phyloP scores from a whole-genome alignment of 2,797 vertebrate species.

The Echiichthys vipera region DNA sequence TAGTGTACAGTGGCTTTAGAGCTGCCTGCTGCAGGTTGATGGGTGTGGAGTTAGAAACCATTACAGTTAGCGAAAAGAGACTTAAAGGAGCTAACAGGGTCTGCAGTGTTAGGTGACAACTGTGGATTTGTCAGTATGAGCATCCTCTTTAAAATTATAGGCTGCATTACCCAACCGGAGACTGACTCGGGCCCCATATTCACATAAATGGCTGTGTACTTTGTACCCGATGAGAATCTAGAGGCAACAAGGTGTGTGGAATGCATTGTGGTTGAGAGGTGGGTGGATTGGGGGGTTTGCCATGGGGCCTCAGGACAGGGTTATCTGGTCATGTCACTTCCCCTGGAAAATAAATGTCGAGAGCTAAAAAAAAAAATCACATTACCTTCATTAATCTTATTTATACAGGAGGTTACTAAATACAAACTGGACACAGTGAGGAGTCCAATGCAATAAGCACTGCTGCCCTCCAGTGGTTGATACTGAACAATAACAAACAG shows the following conservation, averaged over 20 bases:
- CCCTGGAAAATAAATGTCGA: not conserved
- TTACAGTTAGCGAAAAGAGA: not conserved
- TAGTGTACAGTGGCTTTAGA: too few relatives aligned
- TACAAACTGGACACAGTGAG: not conserved
- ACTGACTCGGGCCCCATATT: too few relatives aligned
- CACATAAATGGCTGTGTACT: too few relatives aligned
- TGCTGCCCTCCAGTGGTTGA: constrained; percentile 17
- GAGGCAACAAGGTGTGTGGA: not conserved
- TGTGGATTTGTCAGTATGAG: not conserved
- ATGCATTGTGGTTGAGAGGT: not conserved
- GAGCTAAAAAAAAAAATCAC: too few relatives aligned
- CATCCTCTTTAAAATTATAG: too few relatives aligned
- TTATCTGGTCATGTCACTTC: not conserved
- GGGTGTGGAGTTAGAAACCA: not conserved
- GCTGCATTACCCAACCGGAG: too few relatives aligned
- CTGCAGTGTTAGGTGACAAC: too few relatives aligned
- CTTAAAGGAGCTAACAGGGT: not conserved
- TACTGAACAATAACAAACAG: not conserved
- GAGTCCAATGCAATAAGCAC: not conserved
- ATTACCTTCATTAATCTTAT: not conserved
- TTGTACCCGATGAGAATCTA: not conserved
- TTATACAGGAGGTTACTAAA: not conserved
- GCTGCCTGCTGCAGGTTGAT: too few relatives aligned
- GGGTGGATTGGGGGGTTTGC: not conserved
- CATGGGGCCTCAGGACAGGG: too few relatives aligned